These are phyloP conservation scores for Helleia helle DNA, from an alignment of 2,888 invertebrate species.

Conservation along the genomic window DNA sequence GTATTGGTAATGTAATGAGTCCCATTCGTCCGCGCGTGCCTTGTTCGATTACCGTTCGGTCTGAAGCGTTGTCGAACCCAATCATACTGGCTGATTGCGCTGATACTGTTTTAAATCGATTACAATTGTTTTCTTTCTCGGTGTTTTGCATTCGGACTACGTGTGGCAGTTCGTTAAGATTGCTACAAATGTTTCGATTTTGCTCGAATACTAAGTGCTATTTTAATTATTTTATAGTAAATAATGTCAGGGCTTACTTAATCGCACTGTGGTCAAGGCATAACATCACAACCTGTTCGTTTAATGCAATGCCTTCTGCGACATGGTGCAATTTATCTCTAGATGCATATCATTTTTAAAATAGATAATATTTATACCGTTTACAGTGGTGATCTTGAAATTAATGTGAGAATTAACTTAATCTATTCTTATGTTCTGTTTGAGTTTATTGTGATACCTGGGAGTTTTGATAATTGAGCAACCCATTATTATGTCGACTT, in stretches of 20 bases:
- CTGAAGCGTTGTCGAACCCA: constrained; percentile 1
- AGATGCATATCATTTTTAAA: background rate
- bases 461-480: constrained; percentile 13
- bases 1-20: constrained; percentile 15
- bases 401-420: constrained; percentile 5
- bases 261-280: constrained; percentile 55
- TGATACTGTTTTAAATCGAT: constrained; percentile 4
- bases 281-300: constrained; percentile 36
- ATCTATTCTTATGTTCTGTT: constrained; percentile 1
- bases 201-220: background rate
- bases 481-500: background rate
- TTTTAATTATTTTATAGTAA: constrained; percentile 15
- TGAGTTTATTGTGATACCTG: background rate
- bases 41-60: constrained; percentile 8
- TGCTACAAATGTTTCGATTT: background rate
- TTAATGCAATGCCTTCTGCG: constrained; percentile 24
- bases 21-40: constrained; percentile 17
- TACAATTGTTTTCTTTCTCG: background rate
- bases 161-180: background rate
- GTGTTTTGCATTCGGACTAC: background rate
- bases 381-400: constrained; percentile 1
- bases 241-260: constrained; percentile 51
- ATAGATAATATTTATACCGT: background rate
- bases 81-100: constrained; percentile 6
- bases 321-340: constrained; percentile 4